These are phyloP conservation scores for Pseudoips prasinana DNA, from an alignment of 2,888 invertebrate species.

Conservation along the genomic window DNA sequence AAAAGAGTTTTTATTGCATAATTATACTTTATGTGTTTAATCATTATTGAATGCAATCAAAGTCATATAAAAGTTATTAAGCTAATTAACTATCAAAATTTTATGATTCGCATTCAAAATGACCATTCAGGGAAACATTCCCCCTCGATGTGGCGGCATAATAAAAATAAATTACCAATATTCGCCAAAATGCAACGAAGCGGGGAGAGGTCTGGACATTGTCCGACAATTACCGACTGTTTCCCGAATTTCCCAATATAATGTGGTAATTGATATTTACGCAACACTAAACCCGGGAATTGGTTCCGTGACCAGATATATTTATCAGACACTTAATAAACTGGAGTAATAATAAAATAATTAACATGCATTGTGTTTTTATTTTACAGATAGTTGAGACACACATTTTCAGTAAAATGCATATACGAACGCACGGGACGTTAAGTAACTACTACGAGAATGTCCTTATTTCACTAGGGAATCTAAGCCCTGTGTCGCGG, in stretches of 20 bases:
- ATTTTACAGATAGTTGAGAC: too few species aligned
- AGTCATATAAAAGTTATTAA: conserved; percentile 26
- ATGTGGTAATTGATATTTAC: conserved; percentile 76
- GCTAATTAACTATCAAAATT: conserved; percentile 51
- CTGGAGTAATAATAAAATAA: too few species aligned
- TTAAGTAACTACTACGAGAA: too few species aligned
- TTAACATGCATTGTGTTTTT: too few species aligned
- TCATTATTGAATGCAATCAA: conserved; percentile 17
- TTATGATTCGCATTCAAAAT: conserved; percentile 45
- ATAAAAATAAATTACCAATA: conserved; percentile 76
- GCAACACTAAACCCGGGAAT: conserved; percentile 58
- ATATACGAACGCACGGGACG: too few species aligned
- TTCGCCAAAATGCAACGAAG: conserved; percentile 56
- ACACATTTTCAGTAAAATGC: too few species aligned
- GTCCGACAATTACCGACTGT: conserved; percentile 56
- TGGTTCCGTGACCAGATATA: conserved; percentile 45
- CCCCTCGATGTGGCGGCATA: conserved; percentile 49
- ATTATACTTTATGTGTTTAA: too few species aligned
- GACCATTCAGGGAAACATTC: conserved; percentile 48
- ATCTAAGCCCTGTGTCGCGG: too few species aligned
- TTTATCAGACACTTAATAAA: conserved; percentile 53
- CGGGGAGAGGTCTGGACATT: conserved; percentile 29
- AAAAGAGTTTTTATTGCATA: too few species aligned
- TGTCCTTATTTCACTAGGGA: too few species aligned
- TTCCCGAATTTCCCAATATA: conserved; percentile 61